Base-by-base conservation (phyloP, 2,888 invertebrate species). In the Diaperis boleti region DNA sequence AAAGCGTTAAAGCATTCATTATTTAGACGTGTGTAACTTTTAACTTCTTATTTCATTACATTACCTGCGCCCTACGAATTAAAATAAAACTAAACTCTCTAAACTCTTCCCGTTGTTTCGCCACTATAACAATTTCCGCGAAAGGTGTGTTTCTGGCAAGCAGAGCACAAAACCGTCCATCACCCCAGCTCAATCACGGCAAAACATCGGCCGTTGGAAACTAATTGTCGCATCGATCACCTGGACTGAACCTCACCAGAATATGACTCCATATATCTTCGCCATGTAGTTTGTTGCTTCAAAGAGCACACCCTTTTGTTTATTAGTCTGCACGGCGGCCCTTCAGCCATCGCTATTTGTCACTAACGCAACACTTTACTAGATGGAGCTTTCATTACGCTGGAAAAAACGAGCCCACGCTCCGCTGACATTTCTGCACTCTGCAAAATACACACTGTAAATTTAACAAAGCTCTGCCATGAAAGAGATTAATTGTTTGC, bases 171-270 rank as follows among this genome's bases (percentile, higher is more conserved):
- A 71, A 67, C 69, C 73, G 74, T 76, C 71, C 71, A 75, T 76
- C 75, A 74, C 69, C 67, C 69, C 62, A 68, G 71, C 75, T 76
- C 77, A 77, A 77, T 77, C 77, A 75, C 74, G 65, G 73, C 69
- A 74, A 75, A 73, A 71, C 73, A 69, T 71, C 69, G 70, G 62
- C 71, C 71, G 73, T 72, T 74, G 67, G 72, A 69, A 68, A 72
- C 72, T 78, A 78, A 78, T 78, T 78, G 76, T 73, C 70, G 71
- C 77, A 77, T 77, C 76, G 74, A 77, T 77, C 77, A 77, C 76
- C 73, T 72, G 72, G 65, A 71, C 69, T 59, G 64, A 62, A 65
- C 68, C 67, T 69, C 62, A 69, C 70, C 69, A 68, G 69, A 69
- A 75, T 75, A 74, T 74, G 73, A 73, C 73, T 71, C 70, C 70